Percentiles rank a stretch among this genome's conserved stretches.
Evolutionary conservation across 2,113 vertebrate species (phyloP).

Genomic region (Microtus montanus): DNA sequence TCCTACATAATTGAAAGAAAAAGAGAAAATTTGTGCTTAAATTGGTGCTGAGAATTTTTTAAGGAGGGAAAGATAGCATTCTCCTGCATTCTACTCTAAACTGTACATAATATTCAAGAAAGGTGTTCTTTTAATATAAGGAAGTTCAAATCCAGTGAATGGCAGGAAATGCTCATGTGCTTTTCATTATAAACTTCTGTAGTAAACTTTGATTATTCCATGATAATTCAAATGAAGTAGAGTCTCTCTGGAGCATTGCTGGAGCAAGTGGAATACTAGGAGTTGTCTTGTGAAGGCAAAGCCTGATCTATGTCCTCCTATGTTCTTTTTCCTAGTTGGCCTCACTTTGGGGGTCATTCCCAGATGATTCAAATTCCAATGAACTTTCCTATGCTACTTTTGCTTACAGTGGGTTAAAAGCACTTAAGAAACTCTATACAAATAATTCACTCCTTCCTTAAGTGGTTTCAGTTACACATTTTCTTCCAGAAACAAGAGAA

Average conservation of each 20-base stretch:
- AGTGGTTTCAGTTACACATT: not conserved
- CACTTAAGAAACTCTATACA: not conserved
- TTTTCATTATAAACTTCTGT: not conserved
- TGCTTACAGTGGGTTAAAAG: not conserved
- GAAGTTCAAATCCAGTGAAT: not conserved
- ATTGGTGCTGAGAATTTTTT: not conserved
- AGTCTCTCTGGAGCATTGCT: not conserved
- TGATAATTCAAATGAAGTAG: not conserved
- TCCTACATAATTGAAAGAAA: not conserved
- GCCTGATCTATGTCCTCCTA: accelerated
- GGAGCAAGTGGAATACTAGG: too few relatives aligned
- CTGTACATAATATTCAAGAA: not conserved
- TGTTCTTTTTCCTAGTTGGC: not conserved
- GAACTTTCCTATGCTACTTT: not conserved
- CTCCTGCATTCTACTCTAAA: not conserved
- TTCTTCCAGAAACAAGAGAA: not conserved
- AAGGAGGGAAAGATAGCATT: not conserved
- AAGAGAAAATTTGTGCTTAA: not conserved
- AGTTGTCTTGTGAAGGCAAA: not conserved
- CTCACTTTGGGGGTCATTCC: too few relatives aligned
- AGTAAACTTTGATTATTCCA: not conserved
- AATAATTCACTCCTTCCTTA: not conserved
- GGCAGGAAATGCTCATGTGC: not conserved
- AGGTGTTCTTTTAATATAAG: not conserved
- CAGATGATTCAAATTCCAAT: not conserved